phyloP scores from a whole-genome alignment of 2,113 vertebrate species.

The Etheostoma spectabile region DNA sequence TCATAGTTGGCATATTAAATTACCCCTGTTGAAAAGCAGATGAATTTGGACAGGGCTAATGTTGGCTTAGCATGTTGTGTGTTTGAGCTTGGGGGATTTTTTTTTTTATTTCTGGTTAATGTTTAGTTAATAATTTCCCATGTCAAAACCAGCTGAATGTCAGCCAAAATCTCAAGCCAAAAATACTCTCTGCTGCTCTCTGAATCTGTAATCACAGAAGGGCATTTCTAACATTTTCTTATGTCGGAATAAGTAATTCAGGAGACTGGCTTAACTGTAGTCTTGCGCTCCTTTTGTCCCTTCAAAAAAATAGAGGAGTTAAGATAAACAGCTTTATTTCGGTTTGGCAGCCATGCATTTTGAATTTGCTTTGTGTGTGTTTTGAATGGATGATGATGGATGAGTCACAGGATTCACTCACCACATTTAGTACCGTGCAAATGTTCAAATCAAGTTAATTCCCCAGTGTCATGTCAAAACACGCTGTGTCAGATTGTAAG shows the following conservation, averaged over 20 bases:
- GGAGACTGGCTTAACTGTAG: constrained; percentile 12
- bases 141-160: constrained; percentile 41
- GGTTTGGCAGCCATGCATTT: constrained; percentile 21
- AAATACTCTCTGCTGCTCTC: background rate
- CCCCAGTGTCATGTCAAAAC: constrained; percentile 72
- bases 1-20: constrained; percentile 63
- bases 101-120: constrained; percentile 31
- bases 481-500: constrained; percentile 59
- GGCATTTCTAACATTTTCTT: constrained; percentile 28
- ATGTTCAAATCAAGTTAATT: constrained; percentile 60
- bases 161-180: constrained; percentile 23
- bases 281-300: background rate
- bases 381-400: background rate
- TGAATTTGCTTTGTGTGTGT: constrained; percentile 9
- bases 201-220: constrained; percentile 32
- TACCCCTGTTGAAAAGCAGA: constrained; percentile 58
- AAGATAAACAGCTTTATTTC: constrained; percentile 34
- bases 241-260: constrained; percentile 5
- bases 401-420: constrained; percentile 38
- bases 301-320: constrained; percentile 17
- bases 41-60: constrained; percentile 46
- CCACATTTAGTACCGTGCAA: constrained; percentile 51
- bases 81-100: constrained; percentile 50
- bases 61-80: constrained; percentile 26
- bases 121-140: constrained; percentile 41